Percentiles rank a stretch among this genome's conserved stretches.
phyloP scores from a whole-genome alignment of 1,140 invertebrate genomes.

The Cyphomyrmex costatus region DNA sequence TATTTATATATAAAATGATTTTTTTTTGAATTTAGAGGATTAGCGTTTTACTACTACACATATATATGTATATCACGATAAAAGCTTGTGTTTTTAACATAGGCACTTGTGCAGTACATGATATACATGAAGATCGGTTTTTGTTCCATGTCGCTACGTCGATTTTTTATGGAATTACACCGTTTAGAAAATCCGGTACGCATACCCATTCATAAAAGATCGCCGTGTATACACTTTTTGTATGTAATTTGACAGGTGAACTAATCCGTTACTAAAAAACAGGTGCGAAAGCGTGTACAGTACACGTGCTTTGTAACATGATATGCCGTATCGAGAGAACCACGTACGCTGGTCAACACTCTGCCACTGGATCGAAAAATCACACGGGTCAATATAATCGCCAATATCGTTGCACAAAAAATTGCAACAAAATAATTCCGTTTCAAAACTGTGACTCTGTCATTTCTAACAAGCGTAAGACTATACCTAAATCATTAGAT shows the following conservation, averaged over 20 bases:
- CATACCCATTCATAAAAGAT: background rate
- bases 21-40: background rate
- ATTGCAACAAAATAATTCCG: background rate
- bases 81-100: background rate
- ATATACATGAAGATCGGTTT: background rate
- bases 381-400: background rate
- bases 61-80: background rate
- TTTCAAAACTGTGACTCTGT: background rate
- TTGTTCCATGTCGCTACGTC: background rate
- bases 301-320: slow-evolving; percentile 14
- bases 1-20: background rate
- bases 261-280: slow-evolving; percentile 32
- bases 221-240: background rate
- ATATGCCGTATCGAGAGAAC: background rate
- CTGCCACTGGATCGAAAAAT: background rate
- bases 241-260: slow-evolving; percentile 18
- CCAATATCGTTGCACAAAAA: background rate
- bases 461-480: background rate
- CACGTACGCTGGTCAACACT: background rate
- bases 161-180: background rate
- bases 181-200: slow-evolving; percentile 6
- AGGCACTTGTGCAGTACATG: background rate
- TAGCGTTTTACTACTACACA: background rate
- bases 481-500: background rate
- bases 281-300: background rate